Evolutionary conservation across 2,797 vertebrate genomes (phyloP).

Genomic region (Enteromius thamalakanensis): DNA sequence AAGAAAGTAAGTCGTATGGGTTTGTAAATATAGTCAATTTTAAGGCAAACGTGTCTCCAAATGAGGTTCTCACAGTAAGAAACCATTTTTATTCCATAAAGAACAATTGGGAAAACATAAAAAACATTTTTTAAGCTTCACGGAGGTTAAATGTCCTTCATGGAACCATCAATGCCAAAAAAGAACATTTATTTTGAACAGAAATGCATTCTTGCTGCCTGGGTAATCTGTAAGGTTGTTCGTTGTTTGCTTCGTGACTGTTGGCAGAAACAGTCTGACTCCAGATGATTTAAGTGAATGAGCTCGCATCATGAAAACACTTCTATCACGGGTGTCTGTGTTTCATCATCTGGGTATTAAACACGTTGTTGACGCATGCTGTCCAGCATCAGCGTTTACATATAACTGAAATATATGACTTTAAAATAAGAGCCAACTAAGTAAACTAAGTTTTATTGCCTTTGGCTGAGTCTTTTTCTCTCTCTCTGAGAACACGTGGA

Average conservation of each 20-base stretch:
- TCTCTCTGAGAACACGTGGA: neutral
- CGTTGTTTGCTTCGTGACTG: neutral
- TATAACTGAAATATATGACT: constrained; percentile 39
- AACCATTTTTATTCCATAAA: neutral
- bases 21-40: neutral
- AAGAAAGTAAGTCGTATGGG: neutral
- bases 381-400: constrained; percentile 49
- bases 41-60: neutral
- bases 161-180: neutral
- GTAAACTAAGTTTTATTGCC: constrained; percentile 16
- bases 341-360: constrained; percentile 55
- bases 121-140: no score
- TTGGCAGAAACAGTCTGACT: neutral
- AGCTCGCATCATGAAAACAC: constrained; percentile 32
- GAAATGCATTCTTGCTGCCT: neutral
- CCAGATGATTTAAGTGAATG: constrained; percentile 31
- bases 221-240: neutral
- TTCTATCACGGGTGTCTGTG: constrained; percentile 41
- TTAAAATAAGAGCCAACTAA: constrained; percentile 12
- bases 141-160: neutral
- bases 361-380: constrained; percentile 56
- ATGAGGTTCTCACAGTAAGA: neutral
- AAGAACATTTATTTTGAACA: neutral
- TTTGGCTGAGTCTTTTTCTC: neutral
- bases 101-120: no score